These are phyloP conservation scores for Trichacis sp. DNA, from an alignment of 2,888 invertebrate genomes.

Conservation along the genomic window DNA sequence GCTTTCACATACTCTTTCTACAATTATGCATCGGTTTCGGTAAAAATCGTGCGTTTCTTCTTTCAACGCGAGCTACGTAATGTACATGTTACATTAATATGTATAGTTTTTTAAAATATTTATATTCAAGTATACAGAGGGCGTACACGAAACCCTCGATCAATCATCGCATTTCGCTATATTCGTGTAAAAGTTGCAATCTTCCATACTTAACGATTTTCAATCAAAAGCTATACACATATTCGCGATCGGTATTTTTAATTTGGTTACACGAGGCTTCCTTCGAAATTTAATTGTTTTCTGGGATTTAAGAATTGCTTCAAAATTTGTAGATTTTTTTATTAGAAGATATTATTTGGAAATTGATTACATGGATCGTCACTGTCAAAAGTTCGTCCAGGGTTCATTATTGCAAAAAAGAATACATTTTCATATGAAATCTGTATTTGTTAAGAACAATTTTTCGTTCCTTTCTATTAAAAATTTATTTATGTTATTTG, in stretches of 20 bases:
- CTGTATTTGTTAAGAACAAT: no score
- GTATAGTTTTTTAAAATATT: slow-evolving; percentile 17
- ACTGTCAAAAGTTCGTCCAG: no score
- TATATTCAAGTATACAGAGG: slow-evolving; percentile 28
- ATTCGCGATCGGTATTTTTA: slow-evolving; percentile 27
- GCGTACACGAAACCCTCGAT: slow-evolving; percentile 22
- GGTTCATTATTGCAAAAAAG: no score
- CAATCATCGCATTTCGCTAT: slow-evolving; percentile 42
- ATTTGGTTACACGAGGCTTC: slow-evolving; percentile 10
- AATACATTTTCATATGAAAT: no score
- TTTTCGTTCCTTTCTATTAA: no score
- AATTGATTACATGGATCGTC: no score
- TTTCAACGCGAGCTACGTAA: slow-evolving; percentile 38
- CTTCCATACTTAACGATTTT: slow-evolving; percentile 49
- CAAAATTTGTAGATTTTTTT: no score
- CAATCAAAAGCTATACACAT: slow-evolving; percentile 32
- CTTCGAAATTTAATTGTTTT: no score
- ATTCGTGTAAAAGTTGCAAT: slow-evolving; percentile 53
- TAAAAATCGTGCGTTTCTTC: slow-evolving; percentile 48
- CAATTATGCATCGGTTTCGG: slow-evolving; percentile 28
- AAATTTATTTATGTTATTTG: no score
- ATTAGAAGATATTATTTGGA: no score
- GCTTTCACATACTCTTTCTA: slow-evolving; percentile 26
- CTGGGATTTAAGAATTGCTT: no score
- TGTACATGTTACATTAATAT: slow-evolving; percentile 36